Conservation (phyloP, 2,888 invertebrate species). For the Leptinotarsa haldemani region DNA sequence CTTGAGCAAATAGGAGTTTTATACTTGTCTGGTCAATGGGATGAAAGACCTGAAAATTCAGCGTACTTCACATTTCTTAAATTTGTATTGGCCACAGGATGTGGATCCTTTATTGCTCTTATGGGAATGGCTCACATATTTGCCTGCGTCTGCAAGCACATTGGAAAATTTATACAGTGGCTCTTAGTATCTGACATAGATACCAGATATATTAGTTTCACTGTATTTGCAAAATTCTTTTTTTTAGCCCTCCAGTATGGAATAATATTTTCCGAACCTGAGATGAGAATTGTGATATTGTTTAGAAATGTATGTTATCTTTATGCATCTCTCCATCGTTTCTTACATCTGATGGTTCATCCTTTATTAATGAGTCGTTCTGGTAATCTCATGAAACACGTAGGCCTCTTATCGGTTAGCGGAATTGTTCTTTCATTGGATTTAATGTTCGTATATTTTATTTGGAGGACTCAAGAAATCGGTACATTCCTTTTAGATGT, state of each 20-base stretch:
- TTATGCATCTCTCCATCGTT: constrained; percentile 90
- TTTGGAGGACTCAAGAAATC: constrained; percentile 88
- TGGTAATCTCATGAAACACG: constrained; percentile 84
- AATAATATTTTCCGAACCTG: constrained; percentile 87
- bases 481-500: constrained; percentile 94
- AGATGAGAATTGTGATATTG: constrained; percentile 86
- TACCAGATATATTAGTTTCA: constrained; percentile 92
- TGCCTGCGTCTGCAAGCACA: constrained; percentile 89
- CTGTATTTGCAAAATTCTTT: constrained; percentile 93
- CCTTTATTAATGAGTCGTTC: constrained; percentile 92
- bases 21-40: constrained; percentile 62
- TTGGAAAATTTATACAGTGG: constrained; percentile 90
- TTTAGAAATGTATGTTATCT: constrained; percentile 92
- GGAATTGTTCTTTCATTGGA: constrained; percentile 86
- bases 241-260: constrained; percentile 92
- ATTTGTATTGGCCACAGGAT: constrained; percentile 85
- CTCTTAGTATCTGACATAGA: constrained; percentile 86
- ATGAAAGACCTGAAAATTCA: constrained; percentile 65
- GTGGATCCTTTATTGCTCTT: constrained; percentile 91
- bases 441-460: constrained; percentile 75
- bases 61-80: constrained; percentile 69
- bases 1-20: constrained; percentile 66
- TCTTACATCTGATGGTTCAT: constrained; percentile 91
- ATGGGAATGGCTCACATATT: constrained; percentile 93
- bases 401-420: constrained; percentile 86